Evolutionary conservation across 2,888 invertebrate species (phyloP).

Genomic region (Heterodera filipjevi): DNA sequence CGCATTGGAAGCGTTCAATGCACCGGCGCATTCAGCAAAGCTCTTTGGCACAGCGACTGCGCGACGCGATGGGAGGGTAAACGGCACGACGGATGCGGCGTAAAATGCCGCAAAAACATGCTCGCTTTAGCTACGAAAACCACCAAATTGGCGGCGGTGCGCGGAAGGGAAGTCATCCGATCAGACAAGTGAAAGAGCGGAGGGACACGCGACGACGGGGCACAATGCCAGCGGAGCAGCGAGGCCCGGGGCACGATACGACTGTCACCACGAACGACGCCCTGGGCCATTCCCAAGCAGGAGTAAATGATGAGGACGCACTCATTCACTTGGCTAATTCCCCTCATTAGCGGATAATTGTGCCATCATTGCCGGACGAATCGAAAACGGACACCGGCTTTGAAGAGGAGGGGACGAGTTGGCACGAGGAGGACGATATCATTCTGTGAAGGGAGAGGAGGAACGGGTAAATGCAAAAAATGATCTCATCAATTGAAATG

Average conservation of each 20-base stretch:
- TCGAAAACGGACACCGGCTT: not conserved
- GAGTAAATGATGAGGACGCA: too few relatives aligned
- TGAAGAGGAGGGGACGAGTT: not conserved
- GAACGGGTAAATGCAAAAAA: not conserved
- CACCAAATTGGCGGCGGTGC: not conserved
- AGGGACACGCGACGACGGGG: not conserved
- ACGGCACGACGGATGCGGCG: not conserved
- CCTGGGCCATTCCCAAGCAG: not conserved
- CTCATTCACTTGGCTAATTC: not conserved
- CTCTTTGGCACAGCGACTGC: not conserved
- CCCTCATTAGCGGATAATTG: not conserved
- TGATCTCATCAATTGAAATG: not conserved
- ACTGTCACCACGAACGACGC: not conserved
- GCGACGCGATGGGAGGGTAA: constrained; percentile 20
- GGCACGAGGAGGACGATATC: constrained; percentile 7
- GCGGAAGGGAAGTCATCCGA: constrained; percentile 5
- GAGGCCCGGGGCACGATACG: not conserved
- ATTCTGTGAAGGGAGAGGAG: not conserved
- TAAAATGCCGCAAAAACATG: not conserved
- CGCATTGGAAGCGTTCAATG: constrained; percentile 32
- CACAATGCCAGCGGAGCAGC: not conserved
- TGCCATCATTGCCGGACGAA: not conserved
- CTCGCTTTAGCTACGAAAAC: not conserved
- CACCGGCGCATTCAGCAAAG: constrained; percentile 21
- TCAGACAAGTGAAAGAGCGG: not conserved